Evolutionary conservation across 2,797 vertebrate species (phyloP).

Genomic region (Setipinna tenuifilis): DNA sequence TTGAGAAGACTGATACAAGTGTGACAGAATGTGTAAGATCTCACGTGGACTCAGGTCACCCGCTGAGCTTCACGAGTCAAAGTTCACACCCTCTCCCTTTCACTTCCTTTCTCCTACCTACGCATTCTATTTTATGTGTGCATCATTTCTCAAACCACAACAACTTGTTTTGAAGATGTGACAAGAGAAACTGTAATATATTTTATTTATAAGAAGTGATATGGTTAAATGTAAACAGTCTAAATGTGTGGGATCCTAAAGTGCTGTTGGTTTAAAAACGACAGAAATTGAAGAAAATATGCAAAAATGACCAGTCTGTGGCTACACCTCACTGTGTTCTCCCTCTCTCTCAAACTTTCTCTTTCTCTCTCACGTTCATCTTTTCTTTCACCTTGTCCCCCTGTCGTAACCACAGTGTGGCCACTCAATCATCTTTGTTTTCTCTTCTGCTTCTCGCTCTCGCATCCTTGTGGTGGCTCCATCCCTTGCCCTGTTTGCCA

Average conservation of each 20-base stretch:
- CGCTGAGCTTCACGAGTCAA: not conserved
- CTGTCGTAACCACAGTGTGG: not conserved
- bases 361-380: not conserved
- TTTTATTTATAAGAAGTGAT: not conserved
- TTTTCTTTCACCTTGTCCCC: constrained; percentile 1
- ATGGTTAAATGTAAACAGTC: constrained; percentile 3
- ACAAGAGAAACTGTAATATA: constrained; percentile 7
- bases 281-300: constrained; percentile 50
- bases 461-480: constrained; percentile 19
- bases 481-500: constrained; percentile 11
- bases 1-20: not conserved
- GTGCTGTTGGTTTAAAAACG: constrained; percentile 29
- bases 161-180: not conserved
- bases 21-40: not conserved
- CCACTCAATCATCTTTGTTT: not conserved
- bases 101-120: not conserved
- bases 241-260: constrained; percentile 19
- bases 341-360: constrained; percentile 32
- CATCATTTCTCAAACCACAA: not conserved
- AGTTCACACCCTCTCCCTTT: not conserved
- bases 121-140: not conserved
- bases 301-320: constrained; percentile 54
- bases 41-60: not conserved
- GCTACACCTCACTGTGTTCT: constrained; percentile 55
- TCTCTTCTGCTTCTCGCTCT: constrained; percentile 3